Percentiles rank a stretch among this genome's conserved stretches.
phyloP scores from a whole-genome alignment of 2,797 vertebrate genomes.

The Ptychadena robeensis region DNA sequence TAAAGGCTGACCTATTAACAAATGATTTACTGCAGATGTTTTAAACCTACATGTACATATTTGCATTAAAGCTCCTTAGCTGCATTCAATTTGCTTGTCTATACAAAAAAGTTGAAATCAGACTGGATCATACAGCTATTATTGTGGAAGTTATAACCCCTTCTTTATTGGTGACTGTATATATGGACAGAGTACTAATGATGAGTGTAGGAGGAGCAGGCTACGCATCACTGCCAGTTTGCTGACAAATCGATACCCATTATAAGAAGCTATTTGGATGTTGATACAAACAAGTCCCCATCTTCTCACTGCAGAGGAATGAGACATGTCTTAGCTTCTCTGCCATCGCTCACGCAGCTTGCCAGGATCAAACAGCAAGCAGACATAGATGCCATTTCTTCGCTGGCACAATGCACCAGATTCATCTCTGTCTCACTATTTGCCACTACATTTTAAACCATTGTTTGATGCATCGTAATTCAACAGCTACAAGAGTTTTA shows the following conservation, averaged over 20 bases:
- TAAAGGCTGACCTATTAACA: not conserved
- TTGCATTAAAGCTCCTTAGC: not conserved
- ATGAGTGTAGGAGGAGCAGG: not conserved
- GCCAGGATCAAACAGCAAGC: not conserved
- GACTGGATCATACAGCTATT: constrained; percentile 21
- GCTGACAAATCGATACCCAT: constrained; percentile 50
- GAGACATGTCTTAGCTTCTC: constrained; percentile 21
- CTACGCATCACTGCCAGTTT: constrained; percentile 55
- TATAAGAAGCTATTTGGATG: constrained; percentile 61
- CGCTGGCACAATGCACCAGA: constrained; percentile 6
- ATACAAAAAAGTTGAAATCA: constrained; percentile 20
- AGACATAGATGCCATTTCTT: constrained; percentile 6
- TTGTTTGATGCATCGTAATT: constrained; percentile 41
- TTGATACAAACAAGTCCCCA: constrained; percentile 63
- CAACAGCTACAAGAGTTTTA: not conserved
- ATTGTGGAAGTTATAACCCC: constrained; percentile 29
- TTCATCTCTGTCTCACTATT: constrained; percentile 23
- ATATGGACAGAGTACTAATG: constrained; percentile 6
- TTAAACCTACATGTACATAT: not conserved
- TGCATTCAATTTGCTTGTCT: not conserved
- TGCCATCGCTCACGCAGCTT: constrained; percentile 5
- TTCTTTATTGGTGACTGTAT: not conserved
- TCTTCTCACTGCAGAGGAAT: constrained; percentile 58
- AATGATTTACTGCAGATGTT: not conserved
- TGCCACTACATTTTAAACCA: not conserved